Evolutionary conservation across 2,113 vertebrate species (phyloP).

Genomic region (Passerina amoena): DNA sequence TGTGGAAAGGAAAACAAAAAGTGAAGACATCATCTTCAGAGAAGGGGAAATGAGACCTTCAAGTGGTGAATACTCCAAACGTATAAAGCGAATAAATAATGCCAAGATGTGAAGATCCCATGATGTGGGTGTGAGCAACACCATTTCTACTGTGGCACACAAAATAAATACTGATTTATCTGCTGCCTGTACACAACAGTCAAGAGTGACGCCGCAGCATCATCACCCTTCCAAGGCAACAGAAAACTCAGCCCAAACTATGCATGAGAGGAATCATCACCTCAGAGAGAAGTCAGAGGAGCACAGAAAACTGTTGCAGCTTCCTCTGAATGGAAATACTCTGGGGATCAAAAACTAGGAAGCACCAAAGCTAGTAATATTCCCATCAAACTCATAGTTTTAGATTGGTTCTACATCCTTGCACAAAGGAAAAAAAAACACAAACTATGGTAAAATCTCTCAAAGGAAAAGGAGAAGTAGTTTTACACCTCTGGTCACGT

Average conservation of each 20-base stretch:
- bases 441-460: not conserved
- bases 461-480: not conserved
- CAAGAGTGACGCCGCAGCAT: fast-evolving
- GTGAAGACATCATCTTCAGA: not conserved
- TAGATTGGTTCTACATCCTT: not conserved
- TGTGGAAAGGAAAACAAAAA: not conserved
- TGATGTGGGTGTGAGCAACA: not conserved
- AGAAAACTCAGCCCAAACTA: not conserved
- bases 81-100: not conserved
- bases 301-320: not conserved
- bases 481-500: not conserved
- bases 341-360: not conserved
- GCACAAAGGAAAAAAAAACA: not conserved
- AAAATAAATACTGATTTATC: not conserved
- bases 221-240: not conserved
- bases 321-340: not conserved
- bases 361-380: not conserved
- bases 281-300: not conserved
- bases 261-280: not conserved
- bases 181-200: not conserved
- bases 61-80: not conserved
- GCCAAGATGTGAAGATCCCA: not conserved
- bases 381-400: not conserved
- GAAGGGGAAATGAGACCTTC: not conserved
- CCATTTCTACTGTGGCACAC: fast-evolving